These are phyloP conservation scores for Junco hyemalis DNA, from an alignment of 2,113 vertebrate genomes.

Conservation along the genomic window DNA sequence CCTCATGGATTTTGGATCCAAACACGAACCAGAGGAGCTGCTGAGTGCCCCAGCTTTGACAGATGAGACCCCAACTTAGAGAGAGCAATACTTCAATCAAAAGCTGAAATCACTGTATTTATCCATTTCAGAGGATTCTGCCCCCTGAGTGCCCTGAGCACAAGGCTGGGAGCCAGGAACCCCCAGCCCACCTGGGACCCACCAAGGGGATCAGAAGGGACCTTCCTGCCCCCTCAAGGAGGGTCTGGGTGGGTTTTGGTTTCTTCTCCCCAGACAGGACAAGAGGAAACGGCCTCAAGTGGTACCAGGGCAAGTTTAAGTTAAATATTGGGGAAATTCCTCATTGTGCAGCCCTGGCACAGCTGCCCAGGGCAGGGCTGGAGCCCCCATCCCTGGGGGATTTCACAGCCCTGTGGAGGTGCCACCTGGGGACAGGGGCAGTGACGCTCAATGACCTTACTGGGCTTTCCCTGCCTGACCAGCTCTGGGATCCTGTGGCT, in stretches of 20 bases:
- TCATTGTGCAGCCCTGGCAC: not conserved
- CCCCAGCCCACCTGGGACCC: not conserved
- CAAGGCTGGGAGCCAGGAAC: not conserved
- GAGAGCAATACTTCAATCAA: rapidly evolving
- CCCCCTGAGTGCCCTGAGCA: not conserved
- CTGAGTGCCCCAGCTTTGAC: not conserved
- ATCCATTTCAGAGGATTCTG: not conserved
- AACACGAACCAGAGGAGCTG: not conserved
- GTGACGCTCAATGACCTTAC: rapidly evolving
- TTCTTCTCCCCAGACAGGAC: not conserved
- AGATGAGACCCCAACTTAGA: not conserved
- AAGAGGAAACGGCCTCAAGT: not conserved
- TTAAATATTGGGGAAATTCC: too few relatives aligned
- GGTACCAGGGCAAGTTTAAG: too few relatives aligned
- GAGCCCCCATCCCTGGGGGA: not conserved
- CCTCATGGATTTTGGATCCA: rapidly evolving
- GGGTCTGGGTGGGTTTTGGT: rapidly evolving
- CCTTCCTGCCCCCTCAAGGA: too few relatives aligned
- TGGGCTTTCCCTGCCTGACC: not conserved
- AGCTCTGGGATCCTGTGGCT: not conserved
- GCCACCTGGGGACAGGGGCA: not conserved
- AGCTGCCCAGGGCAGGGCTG: not conserved
- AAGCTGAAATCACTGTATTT: not conserved
- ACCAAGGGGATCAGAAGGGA: not conserved
- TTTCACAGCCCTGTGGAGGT: not conserved